Percentiles rank a stretch among this genome's conserved stretches.
Conservation (phyloP, 2,888 invertebrate species). For the Gerris lacustris region DNA sequence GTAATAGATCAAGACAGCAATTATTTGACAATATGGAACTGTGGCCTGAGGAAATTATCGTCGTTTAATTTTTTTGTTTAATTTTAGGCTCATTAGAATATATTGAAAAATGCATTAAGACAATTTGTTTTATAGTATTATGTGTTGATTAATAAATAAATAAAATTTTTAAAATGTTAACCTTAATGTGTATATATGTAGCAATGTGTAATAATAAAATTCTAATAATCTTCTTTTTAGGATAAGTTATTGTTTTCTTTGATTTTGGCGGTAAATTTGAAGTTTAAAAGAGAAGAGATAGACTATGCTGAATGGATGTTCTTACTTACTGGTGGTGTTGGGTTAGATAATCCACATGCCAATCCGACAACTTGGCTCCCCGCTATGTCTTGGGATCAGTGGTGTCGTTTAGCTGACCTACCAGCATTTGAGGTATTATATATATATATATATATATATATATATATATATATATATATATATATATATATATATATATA, state of each 20-base stretch:
- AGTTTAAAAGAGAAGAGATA: slow-evolving; percentile 47
- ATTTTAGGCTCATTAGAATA: too few relatives aligned
- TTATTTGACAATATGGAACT: too few relatives aligned
- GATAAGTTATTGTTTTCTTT: slow-evolving; percentile 84
- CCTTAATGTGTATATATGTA: too few relatives aligned
- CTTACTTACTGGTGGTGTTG: slow-evolving; percentile 73
- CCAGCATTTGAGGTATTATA: slow-evolving; percentile 41
- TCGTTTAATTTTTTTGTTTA: too few relatives aligned
- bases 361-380: slow-evolving; percentile 64
- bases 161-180: too few relatives aligned
- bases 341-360: slow-evolving; percentile 56
- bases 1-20: too few relatives aligned
- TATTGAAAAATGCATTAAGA: too few relatives aligned
- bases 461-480: slow-evolving; percentile 5
- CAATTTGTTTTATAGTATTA: too few relatives aligned
- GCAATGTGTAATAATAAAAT: too few relatives aligned
- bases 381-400: slow-evolving; percentile 60
- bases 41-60: too few relatives aligned
- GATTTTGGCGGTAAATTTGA: slow-evolving; percentile 56
- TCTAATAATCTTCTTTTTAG: slow-evolving; percentile 36
- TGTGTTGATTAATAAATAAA: too few relatives aligned
- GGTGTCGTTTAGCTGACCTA: slow-evolving; percentile 51
- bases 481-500: too few relatives aligned
- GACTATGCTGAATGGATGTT: slow-evolving; percentile 66
- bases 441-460: slow-evolving; percentile 33